Conservation (phyloP, 2,888 invertebrate species). For the Pyrgus malvae region DNA sequence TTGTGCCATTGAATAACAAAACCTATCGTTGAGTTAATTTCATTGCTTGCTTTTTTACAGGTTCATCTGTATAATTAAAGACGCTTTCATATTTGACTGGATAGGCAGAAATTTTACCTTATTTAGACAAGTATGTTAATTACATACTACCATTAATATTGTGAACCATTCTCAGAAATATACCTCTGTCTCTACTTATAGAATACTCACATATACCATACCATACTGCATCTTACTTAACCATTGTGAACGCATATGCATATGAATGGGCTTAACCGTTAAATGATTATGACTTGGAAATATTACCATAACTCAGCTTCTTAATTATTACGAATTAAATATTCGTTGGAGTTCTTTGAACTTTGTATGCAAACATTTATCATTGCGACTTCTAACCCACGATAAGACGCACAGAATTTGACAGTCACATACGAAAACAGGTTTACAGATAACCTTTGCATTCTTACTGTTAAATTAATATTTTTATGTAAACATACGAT, state of each 20-base stretch:
- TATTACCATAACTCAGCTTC: conserved; percentile 19
- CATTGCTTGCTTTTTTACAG: too few species aligned
- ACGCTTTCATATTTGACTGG: too few species aligned
- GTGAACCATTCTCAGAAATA: too few species aligned
- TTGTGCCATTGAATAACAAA: too few species aligned
- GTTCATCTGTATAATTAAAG: too few species aligned
- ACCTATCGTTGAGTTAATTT: too few species aligned
- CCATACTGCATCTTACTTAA: conserved; percentile 7
- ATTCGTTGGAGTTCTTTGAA: conserved; percentile 11
- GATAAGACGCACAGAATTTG: conserved; percentile 16
- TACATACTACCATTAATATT: too few species aligned
- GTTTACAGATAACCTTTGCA: conserved; percentile 10
- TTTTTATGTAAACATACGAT: too few species aligned
- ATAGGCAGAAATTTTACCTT: too few species aligned
- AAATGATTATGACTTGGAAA: conserved; percentile 13
- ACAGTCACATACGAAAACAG: conserved; percentile 6
- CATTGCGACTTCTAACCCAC: conserved; percentile 13
- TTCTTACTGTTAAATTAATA: neutral
- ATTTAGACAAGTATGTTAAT: too few species aligned
- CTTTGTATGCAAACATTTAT: conserved; percentile 21
- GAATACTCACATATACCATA: neutral
- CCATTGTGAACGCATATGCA: conserved; percentile 19
- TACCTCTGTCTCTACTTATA: too few species aligned
- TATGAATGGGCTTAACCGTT: conserved; percentile 19
- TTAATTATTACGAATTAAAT: conserved; percentile 22